Conservation (phyloP, 2,797 vertebrate genomes). For the Sebastes flavidus region DNA sequence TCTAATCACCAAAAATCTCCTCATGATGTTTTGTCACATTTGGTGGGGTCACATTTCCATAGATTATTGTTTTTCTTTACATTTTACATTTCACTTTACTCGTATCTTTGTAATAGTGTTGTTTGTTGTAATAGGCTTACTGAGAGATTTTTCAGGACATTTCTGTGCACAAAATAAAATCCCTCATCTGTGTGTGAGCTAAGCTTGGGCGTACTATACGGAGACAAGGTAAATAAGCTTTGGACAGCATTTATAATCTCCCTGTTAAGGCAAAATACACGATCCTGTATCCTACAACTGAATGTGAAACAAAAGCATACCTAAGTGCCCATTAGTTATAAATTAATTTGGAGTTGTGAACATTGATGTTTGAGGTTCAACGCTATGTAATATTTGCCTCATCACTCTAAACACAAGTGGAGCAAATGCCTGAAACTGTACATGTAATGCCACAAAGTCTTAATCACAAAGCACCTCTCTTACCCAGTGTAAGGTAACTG, state of each 20-base stretch:
- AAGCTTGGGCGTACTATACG: neutral
- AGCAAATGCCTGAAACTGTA: neutral
- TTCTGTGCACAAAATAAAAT: neutral
- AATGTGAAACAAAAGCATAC: neutral
- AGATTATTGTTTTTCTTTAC: neutral
- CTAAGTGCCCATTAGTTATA: neutral
- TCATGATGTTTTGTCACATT: neutral
- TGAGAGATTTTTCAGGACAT: neutral
- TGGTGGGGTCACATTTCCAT: neutral
- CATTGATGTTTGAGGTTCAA: neutral
- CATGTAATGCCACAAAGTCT: neutral
- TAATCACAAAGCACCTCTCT: neutral
- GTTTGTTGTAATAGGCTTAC: neutral
- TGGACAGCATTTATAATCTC: constrained; percentile 9
- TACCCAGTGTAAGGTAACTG: neutral
- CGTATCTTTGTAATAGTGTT: neutral
- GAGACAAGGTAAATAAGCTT: neutral
- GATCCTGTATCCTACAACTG: neutral
- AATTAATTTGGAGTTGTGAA: neutral
- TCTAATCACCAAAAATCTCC: neutral
- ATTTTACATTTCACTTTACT: neutral
- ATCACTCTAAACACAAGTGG: neutral
- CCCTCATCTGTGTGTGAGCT: neutral
- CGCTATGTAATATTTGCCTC: neutral
- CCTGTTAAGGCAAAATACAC: neutral